These are phyloP conservation scores for Tetragonula carbonaria DNA, from an alignment of 2,888 invertebrate species.

Conservation along the genomic window DNA sequence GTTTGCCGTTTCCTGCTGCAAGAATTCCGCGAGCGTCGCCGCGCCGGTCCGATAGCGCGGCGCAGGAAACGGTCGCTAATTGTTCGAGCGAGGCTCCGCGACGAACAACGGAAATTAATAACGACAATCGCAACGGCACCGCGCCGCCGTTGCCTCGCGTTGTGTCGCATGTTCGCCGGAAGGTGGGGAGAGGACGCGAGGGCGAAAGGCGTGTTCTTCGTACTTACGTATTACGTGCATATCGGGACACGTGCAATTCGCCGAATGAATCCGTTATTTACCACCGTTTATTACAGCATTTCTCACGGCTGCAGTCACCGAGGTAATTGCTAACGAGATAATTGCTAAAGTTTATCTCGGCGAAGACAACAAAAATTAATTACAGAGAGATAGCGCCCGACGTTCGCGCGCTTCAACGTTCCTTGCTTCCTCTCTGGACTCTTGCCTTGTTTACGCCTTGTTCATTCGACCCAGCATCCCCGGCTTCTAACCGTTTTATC, in stretches of 20 bases:
- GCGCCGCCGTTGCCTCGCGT: not conserved
- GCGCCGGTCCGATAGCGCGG: not conserved
- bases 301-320: slow-evolving; percentile 10
- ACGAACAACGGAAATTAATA: slow-evolving; percentile 54
- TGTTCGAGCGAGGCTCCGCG: slow-evolving; percentile 23
- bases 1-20: not conserved
- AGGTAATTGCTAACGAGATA: slow-evolving; percentile 53
- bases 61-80: slow-evolving; percentile 25
- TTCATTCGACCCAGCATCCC: slow-evolving; percentile 12
- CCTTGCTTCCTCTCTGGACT: slow-evolving; percentile 35
- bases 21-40: slow-evolving; percentile 11
- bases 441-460: slow-evolving; percentile 17
- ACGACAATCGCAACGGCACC: slow-evolving; percentile 25
- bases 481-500: not conserved
- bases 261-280: slow-evolving; percentile 56
- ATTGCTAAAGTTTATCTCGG: slow-evolving; percentile 71
- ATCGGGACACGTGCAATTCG: slow-evolving; percentile 44
- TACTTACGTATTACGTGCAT: not conserved
- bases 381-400: slow-evolving; percentile 59
- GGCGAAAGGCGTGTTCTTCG: not conserved
- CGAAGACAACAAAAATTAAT: slow-evolving; percentile 71
- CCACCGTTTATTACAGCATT: not conserved
- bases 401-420: slow-evolving; percentile 60
- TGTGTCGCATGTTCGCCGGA: not conserved
- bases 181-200: too few relatives aligned